Evolutionary conservation across 2,888 invertebrate species (phyloP).

Genomic region (Ptycholaimellus sp.): DNA sequence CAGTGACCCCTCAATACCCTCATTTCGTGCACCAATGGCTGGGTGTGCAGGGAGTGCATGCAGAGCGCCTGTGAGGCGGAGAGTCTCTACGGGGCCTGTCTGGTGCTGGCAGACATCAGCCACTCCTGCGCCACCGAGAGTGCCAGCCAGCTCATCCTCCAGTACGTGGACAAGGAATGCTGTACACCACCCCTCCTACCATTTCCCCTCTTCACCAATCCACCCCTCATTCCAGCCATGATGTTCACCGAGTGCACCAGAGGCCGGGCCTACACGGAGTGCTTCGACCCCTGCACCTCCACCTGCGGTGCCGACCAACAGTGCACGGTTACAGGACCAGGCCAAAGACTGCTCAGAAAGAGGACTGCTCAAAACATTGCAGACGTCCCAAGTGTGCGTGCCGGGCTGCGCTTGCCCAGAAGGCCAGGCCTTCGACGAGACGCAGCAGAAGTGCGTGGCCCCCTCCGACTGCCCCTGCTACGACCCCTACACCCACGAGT

Average conservation of each 20-base stretch:
- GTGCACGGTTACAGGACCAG: no score
- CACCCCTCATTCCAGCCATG: no score
- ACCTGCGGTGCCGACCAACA: no score
- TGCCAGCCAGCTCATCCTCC: no score
- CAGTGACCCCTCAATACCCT: no score
- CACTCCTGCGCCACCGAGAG: constrained; percentile 3
- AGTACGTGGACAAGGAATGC: constrained; percentile 1
- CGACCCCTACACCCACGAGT: constrained; percentile 1
- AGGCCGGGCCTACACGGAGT: constrained; percentile 50
- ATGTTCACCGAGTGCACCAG: constrained; percentile 36
- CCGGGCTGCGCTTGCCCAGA: constrained; percentile 70
- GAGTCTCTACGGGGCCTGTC: constrained; percentile 2
- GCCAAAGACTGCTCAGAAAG: no score
- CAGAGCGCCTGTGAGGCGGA: constrained; percentile 3
- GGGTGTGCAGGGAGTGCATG: no score
- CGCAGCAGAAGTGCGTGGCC: constrained; percentile 2
- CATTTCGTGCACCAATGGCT: no score
- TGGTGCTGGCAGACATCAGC: constrained; percentile 4
- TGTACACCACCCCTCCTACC: no score
- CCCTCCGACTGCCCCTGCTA: constrained; percentile 3
- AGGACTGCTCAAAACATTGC: no score
- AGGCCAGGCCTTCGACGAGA: constrained; percentile 44
- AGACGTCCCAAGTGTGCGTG: constrained; percentile 36
- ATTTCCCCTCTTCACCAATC: no score
- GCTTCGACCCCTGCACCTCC: constrained; percentile 47